These are phyloP conservation scores for Aromia moschata DNA, from an alignment of 2,888 invertebrate species.

Conservation along the genomic window DNA sequence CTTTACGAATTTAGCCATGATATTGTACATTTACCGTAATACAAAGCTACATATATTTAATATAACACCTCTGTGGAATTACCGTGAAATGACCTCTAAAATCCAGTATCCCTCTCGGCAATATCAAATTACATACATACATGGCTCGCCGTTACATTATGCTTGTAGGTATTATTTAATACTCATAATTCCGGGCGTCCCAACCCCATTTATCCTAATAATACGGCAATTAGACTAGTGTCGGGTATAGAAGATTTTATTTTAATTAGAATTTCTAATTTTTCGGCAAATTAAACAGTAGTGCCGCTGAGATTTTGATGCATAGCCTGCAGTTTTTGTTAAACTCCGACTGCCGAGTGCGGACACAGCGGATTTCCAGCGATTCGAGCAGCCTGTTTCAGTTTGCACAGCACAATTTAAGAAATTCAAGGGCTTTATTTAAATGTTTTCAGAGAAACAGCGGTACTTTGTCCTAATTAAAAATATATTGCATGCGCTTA, in stretches of 20 bases:
- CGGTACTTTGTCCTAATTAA: conserved; percentile 29
- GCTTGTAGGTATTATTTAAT: conserved; percentile 11
- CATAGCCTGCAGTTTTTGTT: conserved; percentile 50
- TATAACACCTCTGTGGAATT: no score
- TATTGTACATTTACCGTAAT: no score
- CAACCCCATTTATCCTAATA: conserved; percentile 25
- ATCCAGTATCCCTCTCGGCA: neutral
- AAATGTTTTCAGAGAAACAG: conserved; percentile 31
- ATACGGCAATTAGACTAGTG: conserved; percentile 38
- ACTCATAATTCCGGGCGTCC: conserved; percentile 8
- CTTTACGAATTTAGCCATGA: no score
- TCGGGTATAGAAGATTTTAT: conserved; percentile 41
- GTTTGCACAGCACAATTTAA: conserved; percentile 42
- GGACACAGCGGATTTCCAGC: conserved; percentile 45
- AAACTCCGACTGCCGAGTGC: conserved; percentile 42
- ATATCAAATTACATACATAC: conserved; percentile 5
- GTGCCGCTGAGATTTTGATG: conserved; percentile 50
- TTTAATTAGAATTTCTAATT: conserved; percentile 50
- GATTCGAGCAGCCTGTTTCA: conserved; percentile 37
- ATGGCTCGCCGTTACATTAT: conserved; percentile 1
- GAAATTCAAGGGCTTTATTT: conserved; percentile 37
- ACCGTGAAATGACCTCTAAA: neutral
- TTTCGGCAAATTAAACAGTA: conserved; percentile 44
- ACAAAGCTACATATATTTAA: no score
- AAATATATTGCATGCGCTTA: conserved; percentile 29